Conservation (phyloP, 2,888 invertebrate species). For the Lochmaea capreae region DNA sequence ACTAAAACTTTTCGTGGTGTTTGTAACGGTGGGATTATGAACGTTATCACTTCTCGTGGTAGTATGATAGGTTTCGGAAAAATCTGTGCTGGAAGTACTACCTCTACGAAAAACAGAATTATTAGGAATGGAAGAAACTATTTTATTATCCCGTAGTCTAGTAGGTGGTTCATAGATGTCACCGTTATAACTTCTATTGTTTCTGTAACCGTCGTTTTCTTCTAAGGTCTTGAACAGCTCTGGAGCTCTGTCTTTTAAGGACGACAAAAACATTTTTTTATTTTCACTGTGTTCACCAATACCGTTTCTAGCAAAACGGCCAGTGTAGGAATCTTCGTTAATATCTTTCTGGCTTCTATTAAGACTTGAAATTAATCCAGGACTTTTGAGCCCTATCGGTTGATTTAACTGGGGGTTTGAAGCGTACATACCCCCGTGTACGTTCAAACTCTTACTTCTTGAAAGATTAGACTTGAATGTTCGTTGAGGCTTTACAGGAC, state of each 20-base stretch:
- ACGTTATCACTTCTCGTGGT: conserved; percentile 77
- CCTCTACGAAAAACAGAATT: conserved; percentile 70
- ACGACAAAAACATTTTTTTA: conserved; percentile 76
- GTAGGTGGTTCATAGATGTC: conserved; percentile 65
- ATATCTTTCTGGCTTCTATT: conserved; percentile 86
- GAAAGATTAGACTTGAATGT: conserved; percentile 80
- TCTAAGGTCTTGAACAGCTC: conserved; percentile 79
- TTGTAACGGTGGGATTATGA: conserved; percentile 75
- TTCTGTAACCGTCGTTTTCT: conserved; percentile 66
- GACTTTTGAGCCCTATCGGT: conserved; percentile 82
- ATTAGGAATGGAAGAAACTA: conserved; percentile 56
- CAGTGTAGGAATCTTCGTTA: conserved; percentile 69
- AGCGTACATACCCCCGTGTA: conserved; percentile 79
- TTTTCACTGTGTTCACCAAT: conserved; percentile 61
- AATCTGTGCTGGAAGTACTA: conserved; percentile 77
- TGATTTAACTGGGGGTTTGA: conserved; percentile 83
- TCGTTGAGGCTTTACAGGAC: conserved; percentile 83
- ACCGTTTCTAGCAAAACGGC: conserved; percentile 71
- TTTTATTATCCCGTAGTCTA: conserved; percentile 59
- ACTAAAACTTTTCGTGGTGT: conserved; percentile 76
- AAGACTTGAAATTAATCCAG: conserved; percentile 87
- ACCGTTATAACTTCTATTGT: conserved; percentile 58
- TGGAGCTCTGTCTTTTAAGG: conserved; percentile 77
- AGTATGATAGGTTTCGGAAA: conserved; percentile 78
- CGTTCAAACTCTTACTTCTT: conserved; percentile 88